phyloP scores from a whole-genome alignment of 2,888 invertebrate genomes.

The Deroplatys truncata region DNA sequence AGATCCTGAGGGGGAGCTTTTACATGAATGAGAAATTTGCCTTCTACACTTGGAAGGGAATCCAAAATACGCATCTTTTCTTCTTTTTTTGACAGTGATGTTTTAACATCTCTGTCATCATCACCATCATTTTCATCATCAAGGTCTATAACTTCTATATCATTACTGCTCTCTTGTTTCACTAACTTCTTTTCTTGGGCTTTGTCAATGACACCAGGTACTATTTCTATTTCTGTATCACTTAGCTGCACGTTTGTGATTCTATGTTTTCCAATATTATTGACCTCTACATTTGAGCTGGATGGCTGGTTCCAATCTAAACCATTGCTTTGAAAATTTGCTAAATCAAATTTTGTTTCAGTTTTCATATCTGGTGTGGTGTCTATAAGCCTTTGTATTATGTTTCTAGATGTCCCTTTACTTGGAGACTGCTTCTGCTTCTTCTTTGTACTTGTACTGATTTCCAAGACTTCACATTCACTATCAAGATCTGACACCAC shows the following conservation, averaged over 20 bases:
- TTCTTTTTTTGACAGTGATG: background rate
- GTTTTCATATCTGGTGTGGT: background rate
- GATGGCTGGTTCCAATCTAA: background rate
- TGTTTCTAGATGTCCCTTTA: background rate
- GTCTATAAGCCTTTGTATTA: background rate
- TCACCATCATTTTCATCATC: background rate
- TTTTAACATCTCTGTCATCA: background rate
- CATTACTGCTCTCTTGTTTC: background rate
- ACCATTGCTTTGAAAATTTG: background rate
- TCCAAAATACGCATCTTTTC: constrained; percentile 3
- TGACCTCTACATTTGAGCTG: background rate
- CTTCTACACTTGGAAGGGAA: constrained; percentile 11
- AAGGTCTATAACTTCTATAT: background rate
- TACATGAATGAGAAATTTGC: constrained; percentile 15
- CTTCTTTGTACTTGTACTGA: background rate
- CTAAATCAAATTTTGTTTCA: background rate
- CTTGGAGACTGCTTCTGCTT: background rate
- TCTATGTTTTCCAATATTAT: background rate
- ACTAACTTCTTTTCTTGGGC: background rate
- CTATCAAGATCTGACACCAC: background rate
- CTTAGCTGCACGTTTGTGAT: background rate
- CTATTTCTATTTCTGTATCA: background rate
- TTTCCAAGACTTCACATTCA: background rate
- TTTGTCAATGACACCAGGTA: background rate
- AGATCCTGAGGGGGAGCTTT: background rate